These are phyloP conservation scores for Procambarus virginalis DNA, from an alignment of 1,140 invertebrate species.

Conservation along the genomic window DNA sequence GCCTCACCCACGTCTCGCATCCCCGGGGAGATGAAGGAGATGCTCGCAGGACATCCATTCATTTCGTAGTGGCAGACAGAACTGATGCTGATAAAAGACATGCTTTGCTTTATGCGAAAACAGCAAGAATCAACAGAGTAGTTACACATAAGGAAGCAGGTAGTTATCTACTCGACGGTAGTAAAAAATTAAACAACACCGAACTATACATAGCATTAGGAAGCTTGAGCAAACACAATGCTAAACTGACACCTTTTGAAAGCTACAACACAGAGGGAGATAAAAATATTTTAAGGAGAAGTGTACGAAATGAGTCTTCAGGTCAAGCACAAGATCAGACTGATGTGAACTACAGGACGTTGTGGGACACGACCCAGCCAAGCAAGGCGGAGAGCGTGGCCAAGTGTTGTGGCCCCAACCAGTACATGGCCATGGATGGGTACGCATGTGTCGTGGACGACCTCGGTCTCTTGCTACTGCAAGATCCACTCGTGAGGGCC, in stretches of 20 bases:
- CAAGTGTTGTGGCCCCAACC: constrained; percentile 58
- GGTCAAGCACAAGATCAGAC: not conserved
- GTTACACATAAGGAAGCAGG: too few relatives aligned
- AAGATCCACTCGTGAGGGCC: constrained; percentile 38
- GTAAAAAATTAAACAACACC: not conserved
- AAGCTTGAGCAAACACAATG: not conserved
- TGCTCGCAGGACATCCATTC: not conserved
- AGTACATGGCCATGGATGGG: constrained; percentile 34
- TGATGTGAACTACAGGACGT: not conserved
- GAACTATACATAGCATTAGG: not conserved
- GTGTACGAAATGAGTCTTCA: not conserved
- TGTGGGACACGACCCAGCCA: not conserved
- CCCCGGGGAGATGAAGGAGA: not conserved
- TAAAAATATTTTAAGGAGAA: not conserved
- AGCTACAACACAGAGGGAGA: too few relatives aligned
- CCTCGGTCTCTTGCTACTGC: constrained; percentile 33
- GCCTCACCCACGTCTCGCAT: too few relatives aligned
- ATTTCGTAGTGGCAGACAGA: too few relatives aligned
- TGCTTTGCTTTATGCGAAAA: too few relatives aligned
- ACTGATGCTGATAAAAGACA: too few relatives aligned
- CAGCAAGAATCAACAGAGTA: too few relatives aligned
- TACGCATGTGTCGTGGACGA: constrained; percentile 36
- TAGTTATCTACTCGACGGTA: too few relatives aligned
- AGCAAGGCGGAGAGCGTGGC: constrained; percentile 31
- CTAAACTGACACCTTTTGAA: too few relatives aligned